Percentiles rank a stretch among this genome's conserved stretches.
Conservation (phyloP, 1,140 invertebrate genomes). For the Cyclina sinensis region DNA sequence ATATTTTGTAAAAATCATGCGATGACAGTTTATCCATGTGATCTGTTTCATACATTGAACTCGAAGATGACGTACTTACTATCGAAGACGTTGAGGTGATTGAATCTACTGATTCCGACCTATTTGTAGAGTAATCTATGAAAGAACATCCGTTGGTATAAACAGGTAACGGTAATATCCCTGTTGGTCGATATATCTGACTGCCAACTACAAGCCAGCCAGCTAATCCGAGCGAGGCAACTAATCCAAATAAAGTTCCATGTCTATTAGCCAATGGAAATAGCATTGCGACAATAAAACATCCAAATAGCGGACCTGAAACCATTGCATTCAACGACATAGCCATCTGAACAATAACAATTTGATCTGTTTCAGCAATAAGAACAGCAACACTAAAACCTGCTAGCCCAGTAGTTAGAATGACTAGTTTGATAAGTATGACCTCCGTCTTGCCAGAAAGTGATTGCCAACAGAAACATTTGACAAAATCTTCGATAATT, state of each 20-base stretch:
- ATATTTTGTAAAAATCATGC: constrained; percentile 90
- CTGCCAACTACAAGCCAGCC: constrained; percentile 94
- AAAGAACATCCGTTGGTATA: constrained; percentile 75
- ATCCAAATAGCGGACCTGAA: constrained; percentile 30
- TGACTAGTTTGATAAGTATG: not conserved
- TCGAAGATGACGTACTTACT: too few species aligned
- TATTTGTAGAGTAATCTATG: not conserved
- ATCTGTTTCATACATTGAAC: too few species aligned
- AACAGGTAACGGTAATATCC: constrained; percentile 89
- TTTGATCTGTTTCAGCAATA: not conserved
- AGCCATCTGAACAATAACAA: constrained; percentile 89
- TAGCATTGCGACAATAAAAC: constrained; percentile 28
- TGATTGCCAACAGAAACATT: constrained; percentile 89
- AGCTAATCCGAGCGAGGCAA: constrained; percentile 90
- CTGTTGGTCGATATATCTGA: constrained; percentile 88
- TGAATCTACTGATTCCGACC: too few species aligned
- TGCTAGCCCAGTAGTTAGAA: not conserved
- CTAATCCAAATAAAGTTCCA: constrained; percentile 92
- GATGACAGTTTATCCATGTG: too few species aligned
- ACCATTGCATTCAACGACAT: constrained; percentile 49
- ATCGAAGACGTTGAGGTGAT: too few species aligned
- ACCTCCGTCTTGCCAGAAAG: constrained; percentile 88
- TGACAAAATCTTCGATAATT: constrained; percentile 94
- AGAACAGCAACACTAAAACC: not conserved
- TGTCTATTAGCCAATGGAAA: constrained; percentile 84